A percentile compares a stretch with the other conserved stretches of the same genome.
Conservation (phyloP, 2,797 vertebrate genomes). For the Molossus alvarezi region DNA sequence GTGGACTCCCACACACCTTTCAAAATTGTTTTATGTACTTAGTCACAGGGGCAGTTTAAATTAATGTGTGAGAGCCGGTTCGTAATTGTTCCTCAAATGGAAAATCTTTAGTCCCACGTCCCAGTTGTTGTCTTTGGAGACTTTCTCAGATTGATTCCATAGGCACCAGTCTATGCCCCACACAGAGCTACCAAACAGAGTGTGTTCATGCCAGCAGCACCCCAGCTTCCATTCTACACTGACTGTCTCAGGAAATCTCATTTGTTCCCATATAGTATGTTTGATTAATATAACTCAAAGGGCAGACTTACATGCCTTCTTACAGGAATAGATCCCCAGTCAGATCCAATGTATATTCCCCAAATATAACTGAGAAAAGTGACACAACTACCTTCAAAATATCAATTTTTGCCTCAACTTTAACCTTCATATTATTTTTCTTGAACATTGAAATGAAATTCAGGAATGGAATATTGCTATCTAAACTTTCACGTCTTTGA, state of each 20-base stretch:
- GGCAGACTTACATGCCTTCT: background rate
- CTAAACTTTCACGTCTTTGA: conserved; percentile 12
- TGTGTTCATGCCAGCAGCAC: background rate
- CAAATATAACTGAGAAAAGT: background rate
- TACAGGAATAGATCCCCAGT: background rate
- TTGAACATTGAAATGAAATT: conserved; percentile 26
- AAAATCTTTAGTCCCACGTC: background rate
- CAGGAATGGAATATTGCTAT: background rate
- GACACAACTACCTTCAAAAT: background rate
- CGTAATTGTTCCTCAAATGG: background rate
- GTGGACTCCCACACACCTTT: background rate
- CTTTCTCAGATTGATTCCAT: background rate
- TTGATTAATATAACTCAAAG: background rate
- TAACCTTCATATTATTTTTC: background rate
- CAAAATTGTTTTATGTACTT: background rate
- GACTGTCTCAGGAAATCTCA: background rate
- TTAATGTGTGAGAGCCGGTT: background rate
- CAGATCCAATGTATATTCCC: background rate
- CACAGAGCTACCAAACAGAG: background rate
- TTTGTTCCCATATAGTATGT: background rate
- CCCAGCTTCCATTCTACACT: background rate
- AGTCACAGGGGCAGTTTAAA: background rate
- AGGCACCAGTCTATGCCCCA: background rate
- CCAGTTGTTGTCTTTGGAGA: background rate
- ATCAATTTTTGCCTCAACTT: background rate